Evolutionary conservation across 64 coral and sea anemone genomes (phyloP), one percentile per base, ranked within the genome.

Genomic region (Stichodactyla mertensii): DNA sequence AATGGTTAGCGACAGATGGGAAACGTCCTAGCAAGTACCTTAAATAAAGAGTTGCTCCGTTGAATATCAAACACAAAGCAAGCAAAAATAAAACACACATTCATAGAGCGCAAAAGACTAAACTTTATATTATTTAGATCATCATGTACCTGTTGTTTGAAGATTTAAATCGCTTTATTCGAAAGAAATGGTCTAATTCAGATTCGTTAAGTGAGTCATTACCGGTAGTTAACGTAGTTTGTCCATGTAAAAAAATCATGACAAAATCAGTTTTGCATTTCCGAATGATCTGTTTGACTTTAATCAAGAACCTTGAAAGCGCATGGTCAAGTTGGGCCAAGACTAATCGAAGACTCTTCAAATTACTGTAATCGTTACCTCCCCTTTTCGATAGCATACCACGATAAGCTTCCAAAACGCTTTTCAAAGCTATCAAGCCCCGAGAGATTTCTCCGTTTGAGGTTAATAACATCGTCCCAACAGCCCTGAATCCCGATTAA

Each of bases 121-220:
- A 55, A 81, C 18, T 55, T 18, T 20, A 53, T 55, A 16, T 53
- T 81, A 52, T 81, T 45, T 45, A 45, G 36, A 81, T 81, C 27
- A 79, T 24, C 16, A 81, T 22, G 78, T 54, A 10, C 51, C 52
- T 53, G 7, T 74, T 74, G 69, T 74, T 74, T 74, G 24, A 11
- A 12, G 27, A 74, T 74, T 74, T 27, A 13, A 74, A 74, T 36
- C 10, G n/a, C 69, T 74, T 74, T 74, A 23, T 74, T 74, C 10
- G 11, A 11, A 23, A 23, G 23, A 31, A 74, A 74, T 11, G 24
- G 24, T 23, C 69, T 27, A 74, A 74, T 74, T 81, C 51, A 81
- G 36, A 81, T 7, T 81, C 78, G 53, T 53, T 81, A 81, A 52
- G 16, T 53, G 6, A 81, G 78, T 51, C 15, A 81, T 81, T 81